Evolutionary conservation across 1,140 invertebrate species (phyloP), one percentile per base, ranked within the genome.

Genomic region (Panagrolaimus sp.): DNA sequence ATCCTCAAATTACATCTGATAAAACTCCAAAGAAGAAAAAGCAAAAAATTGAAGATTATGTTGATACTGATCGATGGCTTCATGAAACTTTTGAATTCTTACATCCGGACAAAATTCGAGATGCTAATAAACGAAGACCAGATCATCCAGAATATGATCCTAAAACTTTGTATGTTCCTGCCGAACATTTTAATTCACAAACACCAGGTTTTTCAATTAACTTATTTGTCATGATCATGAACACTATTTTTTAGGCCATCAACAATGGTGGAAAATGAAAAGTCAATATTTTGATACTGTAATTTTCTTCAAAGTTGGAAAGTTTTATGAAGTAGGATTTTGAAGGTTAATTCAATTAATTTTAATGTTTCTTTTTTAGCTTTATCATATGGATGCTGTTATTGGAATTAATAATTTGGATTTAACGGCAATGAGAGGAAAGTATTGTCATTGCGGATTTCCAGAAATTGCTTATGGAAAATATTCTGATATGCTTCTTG

Each of bases 301-400:
- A 43, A 84, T 99, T 0, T 98, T 98, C 84, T 98, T 98, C 83
- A 98, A 98, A 83, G 86, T 88, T 68, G 63, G 70, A 6, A 76
- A 76, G 47, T 75, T 81, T 17, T 79, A 78, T 58, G 64, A 71
- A 43, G n/a, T 66, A 14, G 0, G 0, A 4, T 12, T 63, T 47
- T 69, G 67, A 44, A 67, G 67, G 63, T 63, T 78, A 78, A 26
- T 72, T 70, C 9, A 69, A 65, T 68, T 86, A 90, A 86, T 98
- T 98, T 85, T 98, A 98, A 24, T 8, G 4, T 15, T 21, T 7
- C 14, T 14, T 8, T 58, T 58, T 86, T 96, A 98, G 84, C 83
- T 98, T 12, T 99, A 95, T 84, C 93, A 99, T 77, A 96, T 96
- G 94, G 96, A 99, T 88, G 95, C 96, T 52, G 90, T 93, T 7